Conservation (phyloP, 1,140 invertebrate species). For the Triops cancriformis region DNA sequence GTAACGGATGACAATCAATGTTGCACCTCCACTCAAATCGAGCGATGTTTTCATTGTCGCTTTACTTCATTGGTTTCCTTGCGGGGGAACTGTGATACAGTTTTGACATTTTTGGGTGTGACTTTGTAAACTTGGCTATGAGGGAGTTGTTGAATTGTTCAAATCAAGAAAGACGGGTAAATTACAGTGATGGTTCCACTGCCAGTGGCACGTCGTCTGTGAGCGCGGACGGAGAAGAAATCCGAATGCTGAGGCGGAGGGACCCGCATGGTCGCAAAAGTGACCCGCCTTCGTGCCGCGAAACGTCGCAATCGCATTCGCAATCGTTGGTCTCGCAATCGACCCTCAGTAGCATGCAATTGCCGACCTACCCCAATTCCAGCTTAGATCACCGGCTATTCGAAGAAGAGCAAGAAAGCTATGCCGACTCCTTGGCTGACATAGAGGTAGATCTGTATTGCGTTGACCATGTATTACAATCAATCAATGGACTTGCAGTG, state of each 20-base stretch:
- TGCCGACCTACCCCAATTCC: not conserved
- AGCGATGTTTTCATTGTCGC: too few relatives aligned
- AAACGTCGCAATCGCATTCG: not conserved
- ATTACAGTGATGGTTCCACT: constrained; percentile 13
- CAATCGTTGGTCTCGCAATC: not conserved
- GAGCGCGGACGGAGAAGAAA: not conserved
- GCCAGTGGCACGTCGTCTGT: not conserved
- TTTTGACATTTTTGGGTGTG: too few relatives aligned
- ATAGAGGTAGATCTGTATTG: not conserved
- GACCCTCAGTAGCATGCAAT: not conserved
- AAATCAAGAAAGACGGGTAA: constrained; percentile 6
- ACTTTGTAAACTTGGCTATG: not conserved
- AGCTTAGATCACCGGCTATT: not conserved
- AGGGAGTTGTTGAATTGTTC: not conserved
- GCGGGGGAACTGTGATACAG: not conserved
- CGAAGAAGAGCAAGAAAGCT: constrained; percentile 10
- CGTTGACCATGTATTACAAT: not conserved
- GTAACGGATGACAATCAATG: not conserved
- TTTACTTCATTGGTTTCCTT: not conserved
- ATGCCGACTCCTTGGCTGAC: not conserved
- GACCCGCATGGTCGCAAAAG: constrained; percentile 9
- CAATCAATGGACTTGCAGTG: too few relatives aligned
- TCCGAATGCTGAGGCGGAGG: not conserved
- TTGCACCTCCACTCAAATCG: not conserved
- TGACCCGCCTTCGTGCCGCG: not conserved